Percentiles rank a stretch among this genome's conserved stretches.
phyloP scores from a whole-genome alignment of 2,888 invertebrate species.

The Galerucella nymphaeae region DNA sequence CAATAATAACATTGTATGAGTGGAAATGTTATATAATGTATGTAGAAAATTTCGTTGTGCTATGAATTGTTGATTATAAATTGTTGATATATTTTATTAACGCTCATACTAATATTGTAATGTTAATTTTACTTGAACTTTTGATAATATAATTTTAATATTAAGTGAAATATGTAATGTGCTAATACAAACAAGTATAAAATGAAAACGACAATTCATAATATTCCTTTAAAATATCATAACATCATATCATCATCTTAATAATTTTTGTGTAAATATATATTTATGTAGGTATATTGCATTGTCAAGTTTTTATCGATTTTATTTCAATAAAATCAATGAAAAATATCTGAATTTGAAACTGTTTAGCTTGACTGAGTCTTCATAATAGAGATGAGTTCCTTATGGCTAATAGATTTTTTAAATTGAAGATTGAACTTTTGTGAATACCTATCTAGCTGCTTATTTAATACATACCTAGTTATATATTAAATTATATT shows the following conservation, averaged over 20 bases:
- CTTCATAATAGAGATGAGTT: not conserved
- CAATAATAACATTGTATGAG: not conserved
- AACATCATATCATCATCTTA: too few relatives aligned
- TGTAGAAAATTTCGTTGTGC: not conserved
- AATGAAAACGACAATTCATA: not conserved
- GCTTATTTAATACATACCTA: slow-evolving; percentile 21
- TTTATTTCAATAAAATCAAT: not conserved
- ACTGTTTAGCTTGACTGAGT: not conserved
- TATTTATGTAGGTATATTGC: too few relatives aligned
- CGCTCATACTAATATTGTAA: slow-evolving; percentile 14
- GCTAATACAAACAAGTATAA: too few relatives aligned
- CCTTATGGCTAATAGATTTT: slow-evolving; percentile 16
- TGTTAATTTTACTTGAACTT: not conserved
- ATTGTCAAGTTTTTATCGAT: not conserved
- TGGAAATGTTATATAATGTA: not conserved
- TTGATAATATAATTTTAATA: not conserved
- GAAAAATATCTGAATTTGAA: not conserved
- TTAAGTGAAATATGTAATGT: too few relatives aligned
- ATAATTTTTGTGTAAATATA: too few relatives aligned
- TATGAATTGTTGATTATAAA: slow-evolving; percentile 3
- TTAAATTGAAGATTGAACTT: slow-evolving; percentile 13
- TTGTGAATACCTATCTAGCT: slow-evolving; percentile 8
- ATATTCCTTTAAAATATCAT: not conserved
- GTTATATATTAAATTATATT: slow-evolving; percentile 11
- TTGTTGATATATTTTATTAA: slow-evolving; percentile 24